These are phyloP conservation scores for Bos indicus DNA, from an alignment of 2,113 vertebrate genomes.

Conservation along the genomic window DNA sequence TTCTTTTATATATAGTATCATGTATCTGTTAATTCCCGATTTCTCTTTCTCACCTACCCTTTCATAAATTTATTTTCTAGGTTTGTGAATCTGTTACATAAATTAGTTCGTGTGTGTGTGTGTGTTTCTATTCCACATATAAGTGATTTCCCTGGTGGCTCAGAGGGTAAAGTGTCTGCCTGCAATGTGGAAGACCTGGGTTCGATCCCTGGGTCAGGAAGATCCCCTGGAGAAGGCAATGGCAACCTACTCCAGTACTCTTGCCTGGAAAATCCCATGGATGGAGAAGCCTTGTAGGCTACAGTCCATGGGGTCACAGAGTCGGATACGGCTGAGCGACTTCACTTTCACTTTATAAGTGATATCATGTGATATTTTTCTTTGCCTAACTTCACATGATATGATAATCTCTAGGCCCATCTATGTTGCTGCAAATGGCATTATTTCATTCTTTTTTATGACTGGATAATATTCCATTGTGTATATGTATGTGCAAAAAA, in stretches of 20 bases:
- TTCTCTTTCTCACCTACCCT: background rate
- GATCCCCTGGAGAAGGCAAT: background rate
- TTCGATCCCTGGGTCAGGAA: background rate
- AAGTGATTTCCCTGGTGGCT: background rate
- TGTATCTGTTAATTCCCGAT: background rate
- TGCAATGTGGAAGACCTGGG: background rate
- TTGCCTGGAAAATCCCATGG: background rate
- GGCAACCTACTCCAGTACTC: background rate
- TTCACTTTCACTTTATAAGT: background rate
- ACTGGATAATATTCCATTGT: background rate
- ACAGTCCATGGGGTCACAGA: background rate
- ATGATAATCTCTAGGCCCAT: background rate
- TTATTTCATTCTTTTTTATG: background rate
- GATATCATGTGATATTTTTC: background rate
- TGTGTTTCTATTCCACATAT: background rate
- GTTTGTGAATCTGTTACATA: background rate
- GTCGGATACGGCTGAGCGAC: fast-evolving
- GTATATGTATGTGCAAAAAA: no score
- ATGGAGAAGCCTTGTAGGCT: background rate
- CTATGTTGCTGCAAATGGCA: background rate
- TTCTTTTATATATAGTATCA: background rate
- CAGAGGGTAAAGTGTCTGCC: background rate
- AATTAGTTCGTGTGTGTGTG: background rate
- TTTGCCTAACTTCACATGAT: background rate
- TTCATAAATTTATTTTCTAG: background rate